Base-by-base conservation (phyloP, 2,888 invertebrate genomes). In the Agriopis aurantiaria region DNA sequence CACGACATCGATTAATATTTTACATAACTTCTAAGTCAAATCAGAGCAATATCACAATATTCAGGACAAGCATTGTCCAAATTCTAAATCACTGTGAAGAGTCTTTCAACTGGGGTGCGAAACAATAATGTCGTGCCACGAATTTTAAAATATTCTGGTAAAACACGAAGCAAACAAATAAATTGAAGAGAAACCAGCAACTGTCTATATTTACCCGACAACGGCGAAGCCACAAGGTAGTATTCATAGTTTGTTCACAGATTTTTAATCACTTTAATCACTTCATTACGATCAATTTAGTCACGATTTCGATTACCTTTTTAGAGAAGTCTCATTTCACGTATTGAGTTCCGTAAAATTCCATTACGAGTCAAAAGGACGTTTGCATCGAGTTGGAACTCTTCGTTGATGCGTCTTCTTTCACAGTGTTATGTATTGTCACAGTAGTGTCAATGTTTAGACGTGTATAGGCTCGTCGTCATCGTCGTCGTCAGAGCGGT, bases 391-490 rank as follows among this genome's bases (percentile, higher is more conserved):
- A 40, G 55, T 10, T 40, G 3, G 11, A 10, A 1, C 6, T 41
- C 33, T 63, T 65, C 57, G 53, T 48, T 33, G 65, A 65, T 55
- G 12, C 6, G 48, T 68, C 62, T 76, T 64, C 68, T 67, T 76
- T 77, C 73, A 78, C 76, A 79, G 62, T 57, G 61, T 64, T 59
- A 48, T 49, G 49, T 49, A 7, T 49, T 49, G 49, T 49, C 49
- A 49, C 52, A n/a, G 55, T 0, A 58, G 49, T 49, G 40, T 66
- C 45, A 74, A 66, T 57, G 8, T 58, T 90, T 92, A 96, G 78
- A 96, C 96, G 82, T 96, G 96, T 81, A 96, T 96, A 43, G 96
- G 93, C 82, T 96, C 96, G 72, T 96, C 96, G 73, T 96, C 96
- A 63, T 96, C 96, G 64, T 95, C 95, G 43, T 93, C 93, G 49